phyloP scores from a whole-genome alignment of 1,140 invertebrate species.

The Bombus balteatus region DNA sequence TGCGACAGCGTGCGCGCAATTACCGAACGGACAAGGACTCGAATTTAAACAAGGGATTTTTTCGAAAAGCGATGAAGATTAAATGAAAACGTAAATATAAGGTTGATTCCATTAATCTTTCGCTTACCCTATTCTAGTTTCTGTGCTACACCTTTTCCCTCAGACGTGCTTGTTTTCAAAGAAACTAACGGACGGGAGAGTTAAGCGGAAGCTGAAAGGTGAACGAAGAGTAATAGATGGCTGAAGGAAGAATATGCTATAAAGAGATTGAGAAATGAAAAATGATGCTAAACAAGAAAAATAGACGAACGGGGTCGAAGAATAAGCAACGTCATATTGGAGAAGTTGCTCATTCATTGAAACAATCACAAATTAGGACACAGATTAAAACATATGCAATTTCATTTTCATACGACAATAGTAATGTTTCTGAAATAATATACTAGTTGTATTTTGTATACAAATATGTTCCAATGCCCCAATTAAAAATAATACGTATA shows the following conservation, averaged over 20 bases:
- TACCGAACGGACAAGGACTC: not conserved
- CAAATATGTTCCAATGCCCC: too few species aligned
- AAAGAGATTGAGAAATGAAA: constrained; percentile 55
- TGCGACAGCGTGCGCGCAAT: not conserved
- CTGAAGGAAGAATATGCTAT: constrained; percentile 51
- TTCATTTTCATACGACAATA: not conserved
- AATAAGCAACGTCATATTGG: not conserved
- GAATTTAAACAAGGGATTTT: constrained; percentile 14
- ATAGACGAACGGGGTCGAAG: constrained; percentile 27
- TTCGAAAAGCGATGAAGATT: constrained; percentile 30
- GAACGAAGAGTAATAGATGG: constrained; percentile 56
- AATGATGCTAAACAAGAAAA: constrained; percentile 32
- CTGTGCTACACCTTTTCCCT: constrained; percentile 10
- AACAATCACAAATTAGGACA: not conserved
- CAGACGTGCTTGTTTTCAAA: constrained; percentile 51
- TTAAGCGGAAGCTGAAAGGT: constrained; percentile 47
- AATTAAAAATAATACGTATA: not conserved
- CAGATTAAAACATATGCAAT: not conserved
- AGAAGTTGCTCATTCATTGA: not conserved
- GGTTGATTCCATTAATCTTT: constrained; percentile 54
- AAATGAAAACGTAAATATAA: constrained; percentile 33
- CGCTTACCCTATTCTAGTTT: constrained; percentile 34
- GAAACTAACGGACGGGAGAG: constrained; percentile 44
- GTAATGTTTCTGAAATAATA: not conserved
- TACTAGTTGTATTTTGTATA: too few species aligned